Conservation (phyloP, 2,797 vertebrate genomes). For the Sebastes steindachneri region DNA sequence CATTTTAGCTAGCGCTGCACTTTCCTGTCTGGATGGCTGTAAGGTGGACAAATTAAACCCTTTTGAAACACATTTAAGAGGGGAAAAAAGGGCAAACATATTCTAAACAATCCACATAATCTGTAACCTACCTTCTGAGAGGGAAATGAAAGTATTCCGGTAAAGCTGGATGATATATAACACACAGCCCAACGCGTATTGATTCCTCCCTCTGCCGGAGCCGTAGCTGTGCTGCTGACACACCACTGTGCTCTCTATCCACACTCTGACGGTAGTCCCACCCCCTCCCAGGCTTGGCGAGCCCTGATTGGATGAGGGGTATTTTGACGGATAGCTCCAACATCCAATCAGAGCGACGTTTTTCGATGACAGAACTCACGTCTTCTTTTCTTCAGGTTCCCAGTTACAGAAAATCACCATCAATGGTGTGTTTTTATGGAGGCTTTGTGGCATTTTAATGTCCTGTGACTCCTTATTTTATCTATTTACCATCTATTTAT, state of each 20-base stretch:
- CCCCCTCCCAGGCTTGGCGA: constrained; percentile 44
- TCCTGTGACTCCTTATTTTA: not conserved
- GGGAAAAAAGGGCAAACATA: accelerated
- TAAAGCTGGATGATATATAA: constrained; percentile 51
- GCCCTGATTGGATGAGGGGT: constrained; percentile 25
- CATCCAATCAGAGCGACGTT: constrained; percentile 54
- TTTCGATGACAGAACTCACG: not conserved
- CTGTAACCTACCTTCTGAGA: constrained; percentile 76
- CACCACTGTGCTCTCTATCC: constrained; percentile 57
- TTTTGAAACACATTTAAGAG: not conserved
- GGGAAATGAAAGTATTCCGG: constrained; percentile 69
- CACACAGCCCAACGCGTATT: constrained; percentile 46
- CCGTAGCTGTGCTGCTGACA: constrained; percentile 64
- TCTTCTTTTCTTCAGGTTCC: constrained; percentile 21
- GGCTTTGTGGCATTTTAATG: not conserved
- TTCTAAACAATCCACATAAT: not conserved
- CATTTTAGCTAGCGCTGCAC: constrained; percentile 77
- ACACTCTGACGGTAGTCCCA: constrained; percentile 46
- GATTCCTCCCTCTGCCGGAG: constrained; percentile 63
- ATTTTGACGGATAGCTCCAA: constrained; percentile 23
- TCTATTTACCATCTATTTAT: not conserved
- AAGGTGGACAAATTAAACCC: constrained; percentile 5
- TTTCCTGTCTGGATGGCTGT: constrained; percentile 57
- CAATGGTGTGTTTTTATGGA: not conserved
- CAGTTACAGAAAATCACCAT: constrained; percentile 18